Evolutionary conservation across 1,140 invertebrate species (phyloP), one percentile per base, ranked within the genome.

Genomic region (Sycophila sp.): DNA sequence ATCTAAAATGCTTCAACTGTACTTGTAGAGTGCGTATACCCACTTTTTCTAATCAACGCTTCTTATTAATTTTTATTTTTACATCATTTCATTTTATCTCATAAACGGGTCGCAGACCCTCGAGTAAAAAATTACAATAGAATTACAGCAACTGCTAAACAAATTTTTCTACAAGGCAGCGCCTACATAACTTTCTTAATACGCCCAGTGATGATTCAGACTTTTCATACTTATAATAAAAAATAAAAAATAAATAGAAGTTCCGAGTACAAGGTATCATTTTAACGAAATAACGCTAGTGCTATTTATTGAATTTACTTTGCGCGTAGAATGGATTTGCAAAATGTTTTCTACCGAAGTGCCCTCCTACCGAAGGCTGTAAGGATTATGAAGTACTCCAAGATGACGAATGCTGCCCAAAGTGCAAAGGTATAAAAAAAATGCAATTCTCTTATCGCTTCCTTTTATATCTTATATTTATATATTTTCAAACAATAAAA

Each of bases 401-500:
- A 7, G 83, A 85, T 26, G 87, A 89, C 63, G 86, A 87, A 36
- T 93, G 92, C 76, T 93, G 92, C 78, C 85, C 87, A 66, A 86
- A 86, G 76, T 93, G 92, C 73, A 92, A 91, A 91, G 91, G 91
- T 92, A n/a, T n/a, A n/a, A n/a, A n/a, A n/a, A n/a, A n/a, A n/a
- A n/a, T n/a, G n/a, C n/a, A n/a, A n/a, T n/a, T n/a, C n/a, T n/a
- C n/a, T n/a, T n/a, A n/a, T n/a, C n/a, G n/a, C n/a, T n/a, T n/a
- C n/a, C n/a, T n/a, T n/a, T n/a, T n/a, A n/a, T n/a, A n/a, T n/a
- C n/a, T n/a, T n/a, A n/a, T n/a, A n/a, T n/a, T n/a, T n/a, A n/a
- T n/a, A 83, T 11, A 53, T 11, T 56, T 17, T 17, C 4, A 17
- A 30, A 26, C 4, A 59, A 26, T 24, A 8, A 59, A 3, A 28